Conservation (phyloP, 35 echinoderm and acorn worm species). For the Lytechinus variegatus region DNA sequence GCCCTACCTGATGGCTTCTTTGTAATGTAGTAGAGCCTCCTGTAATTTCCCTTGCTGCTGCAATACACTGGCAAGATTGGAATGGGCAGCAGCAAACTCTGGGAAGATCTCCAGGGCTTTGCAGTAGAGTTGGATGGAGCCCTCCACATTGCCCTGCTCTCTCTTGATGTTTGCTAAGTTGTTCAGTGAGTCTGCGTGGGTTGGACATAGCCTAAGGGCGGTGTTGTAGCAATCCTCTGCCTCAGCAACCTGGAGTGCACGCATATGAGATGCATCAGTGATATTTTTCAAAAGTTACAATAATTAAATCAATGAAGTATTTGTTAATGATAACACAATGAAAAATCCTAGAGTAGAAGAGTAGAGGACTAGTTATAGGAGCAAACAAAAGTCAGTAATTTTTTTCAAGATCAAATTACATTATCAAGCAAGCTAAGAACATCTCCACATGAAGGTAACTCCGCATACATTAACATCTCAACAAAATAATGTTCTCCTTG, state of each 20-base stretch:
- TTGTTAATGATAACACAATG: no score
- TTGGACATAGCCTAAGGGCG: slow-evolving; percentile 84
- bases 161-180: slow-evolving; percentile 98
- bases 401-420: no score
- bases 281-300: neutral
- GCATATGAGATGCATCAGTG: neutral
- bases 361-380: neutral
- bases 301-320: no score
- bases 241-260: slow-evolving; percentile 64
- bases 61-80: slow-evolving; percentile 96
- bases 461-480: no score
- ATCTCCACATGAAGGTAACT: no score
- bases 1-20: slow-evolving; percentile 91
- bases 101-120: slow-evolving; percentile 96
- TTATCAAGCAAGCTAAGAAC: no score
- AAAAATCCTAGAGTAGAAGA: neutral
- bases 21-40: slow-evolving; percentile 96
- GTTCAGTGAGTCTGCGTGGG: slow-evolving; percentile 97
- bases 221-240: slow-evolving; percentile 99
- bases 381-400: no score
- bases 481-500: no score
- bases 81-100: slow-evolving; percentile 98
- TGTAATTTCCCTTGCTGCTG: slow-evolving; percentile 98
- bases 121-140: slow-evolving; percentile 89
- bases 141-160: slow-evolving; percentile 91